Percentiles rank a stretch among this genome's conserved stretches.
Evolutionary conservation across 2,797 vertebrate species (phyloP).

Genomic region (Lophius americanus): DNA sequence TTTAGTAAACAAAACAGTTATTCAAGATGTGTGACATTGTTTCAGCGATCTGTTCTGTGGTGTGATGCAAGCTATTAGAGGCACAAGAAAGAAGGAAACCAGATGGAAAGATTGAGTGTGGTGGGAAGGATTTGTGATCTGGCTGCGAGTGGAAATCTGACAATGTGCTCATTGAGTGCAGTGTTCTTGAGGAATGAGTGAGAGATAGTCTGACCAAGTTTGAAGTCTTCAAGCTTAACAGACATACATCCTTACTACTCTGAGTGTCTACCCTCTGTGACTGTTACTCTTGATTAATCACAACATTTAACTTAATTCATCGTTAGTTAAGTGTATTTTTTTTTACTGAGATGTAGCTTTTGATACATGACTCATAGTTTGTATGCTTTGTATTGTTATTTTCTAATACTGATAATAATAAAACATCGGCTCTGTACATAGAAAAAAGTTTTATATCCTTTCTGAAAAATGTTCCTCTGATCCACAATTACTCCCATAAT

Average conservation of each 20-base stretch:
- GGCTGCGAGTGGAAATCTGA: background rate
- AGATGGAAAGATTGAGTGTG: background rate
- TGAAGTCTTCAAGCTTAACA: background rate
- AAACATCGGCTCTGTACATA: too few relatives aligned
- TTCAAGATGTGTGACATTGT: background rate
- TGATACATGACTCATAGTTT: background rate
- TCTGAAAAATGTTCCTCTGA: too few relatives aligned
- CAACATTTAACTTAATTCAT: background rate
- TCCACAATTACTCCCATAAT: background rate
- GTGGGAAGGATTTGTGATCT: background rate
- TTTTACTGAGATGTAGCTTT: background rate
- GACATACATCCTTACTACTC: too few relatives aligned
- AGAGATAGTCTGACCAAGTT: background rate
- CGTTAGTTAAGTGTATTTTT: constrained; percentile 4
- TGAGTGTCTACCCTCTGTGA: too few relatives aligned
- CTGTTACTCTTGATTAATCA: constrained; percentile 21
- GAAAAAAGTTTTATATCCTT: too few relatives aligned
- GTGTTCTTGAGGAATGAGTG: background rate
- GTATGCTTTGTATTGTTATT: too few relatives aligned
- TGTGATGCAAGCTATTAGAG: background rate
- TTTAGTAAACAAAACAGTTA: background rate
- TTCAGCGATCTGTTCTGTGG: background rate
- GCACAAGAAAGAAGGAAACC: background rate
- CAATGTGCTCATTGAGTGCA: background rate
- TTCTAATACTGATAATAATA: too few relatives aligned